Evolutionary conservation across 2,113 vertebrate species (phyloP), one percentile per base, ranked within the genome.

Genomic region (Furnarius figulus): DNA sequence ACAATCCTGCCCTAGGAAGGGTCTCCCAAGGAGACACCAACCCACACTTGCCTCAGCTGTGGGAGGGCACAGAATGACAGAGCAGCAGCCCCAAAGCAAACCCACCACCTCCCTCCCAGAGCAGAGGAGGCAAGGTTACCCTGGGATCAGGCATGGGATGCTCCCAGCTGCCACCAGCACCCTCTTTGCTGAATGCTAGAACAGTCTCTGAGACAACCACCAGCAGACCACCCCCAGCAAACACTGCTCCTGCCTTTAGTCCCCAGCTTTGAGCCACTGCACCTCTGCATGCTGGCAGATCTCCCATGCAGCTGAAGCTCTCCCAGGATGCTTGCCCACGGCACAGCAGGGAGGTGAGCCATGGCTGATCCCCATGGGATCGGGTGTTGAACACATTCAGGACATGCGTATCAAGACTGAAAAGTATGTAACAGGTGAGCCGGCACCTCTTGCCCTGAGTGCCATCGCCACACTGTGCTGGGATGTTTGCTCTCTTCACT

Each of bases 1-100:
- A 3, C 10, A 79, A 13, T 23, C 37, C 24, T 0, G 2, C 33
- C 19, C 73, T 44, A 42, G 15, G 17, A 74, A 50, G 31, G 39
- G 35, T 47, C 23, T 67, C 47, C 23, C 61, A 66, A 66, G 23
- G 39, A 87, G 24, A 30, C 59, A 56, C 24, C 42, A 58, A 53
- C 22, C 1, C 3, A 1, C 11, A 31, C 37, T 24, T 3, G 0
- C 63, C 46, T 16, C 0, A 3, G 11, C 39, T 52, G 49, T 0
- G 0, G 30, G 40, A 86, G 2, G 10, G 30, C 5, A 3, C 22
- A 42, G 15, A 67, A 20, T 1, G 1, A 44, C 37, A 21, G 7
- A 68, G n/a, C 37, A 73, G 49, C 16, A 62, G 52, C 35, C 42
- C 33, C 13, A n/a, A 44, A 85, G 5, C 67, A 83, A 59, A 40